Conservation (phyloP, 2,797 vertebrate genomes). For the Lacerta agilis region DNA sequence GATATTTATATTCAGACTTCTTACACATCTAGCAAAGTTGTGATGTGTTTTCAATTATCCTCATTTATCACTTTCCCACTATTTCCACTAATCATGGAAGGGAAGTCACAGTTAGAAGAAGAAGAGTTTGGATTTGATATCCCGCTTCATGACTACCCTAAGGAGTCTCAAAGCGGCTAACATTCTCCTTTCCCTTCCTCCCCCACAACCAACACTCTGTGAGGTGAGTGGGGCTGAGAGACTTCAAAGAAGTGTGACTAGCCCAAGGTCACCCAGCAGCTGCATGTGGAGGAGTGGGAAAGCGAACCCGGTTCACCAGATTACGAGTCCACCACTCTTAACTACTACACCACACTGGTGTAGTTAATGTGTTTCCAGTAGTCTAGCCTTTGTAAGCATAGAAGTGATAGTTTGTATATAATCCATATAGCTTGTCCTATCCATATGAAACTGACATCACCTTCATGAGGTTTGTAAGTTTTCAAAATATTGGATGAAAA, state of each 20-base stretch:
- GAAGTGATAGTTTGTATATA: not conserved
- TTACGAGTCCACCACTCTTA: no score
- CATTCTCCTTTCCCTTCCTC: no score
- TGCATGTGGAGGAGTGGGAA: no score
- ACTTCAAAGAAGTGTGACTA: no score
- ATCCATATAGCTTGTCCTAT: not conserved
- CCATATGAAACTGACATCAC: not conserved
- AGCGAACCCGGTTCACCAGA: no score
- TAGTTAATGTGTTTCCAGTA: not conserved
- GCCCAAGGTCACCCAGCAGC: no score
- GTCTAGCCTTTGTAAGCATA: not conserved
- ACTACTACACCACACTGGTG: not conserved
- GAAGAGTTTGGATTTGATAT: no score
- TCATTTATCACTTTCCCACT: not conserved
- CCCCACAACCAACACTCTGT: no score
- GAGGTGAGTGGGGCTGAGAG: no score
- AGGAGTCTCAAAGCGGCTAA: no score
- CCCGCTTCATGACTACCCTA: no score
- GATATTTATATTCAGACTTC: not conserved
- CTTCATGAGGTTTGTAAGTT: not conserved
- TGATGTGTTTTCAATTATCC: not conserved
- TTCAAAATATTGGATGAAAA: not conserved
- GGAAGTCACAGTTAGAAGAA: not conserved
- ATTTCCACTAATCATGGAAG: not conserved
- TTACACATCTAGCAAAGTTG: not conserved